Evolutionary conservation across 2,888 invertebrate genomes (phyloP).

Genomic region (Ophonus ardosiacus): DNA sequence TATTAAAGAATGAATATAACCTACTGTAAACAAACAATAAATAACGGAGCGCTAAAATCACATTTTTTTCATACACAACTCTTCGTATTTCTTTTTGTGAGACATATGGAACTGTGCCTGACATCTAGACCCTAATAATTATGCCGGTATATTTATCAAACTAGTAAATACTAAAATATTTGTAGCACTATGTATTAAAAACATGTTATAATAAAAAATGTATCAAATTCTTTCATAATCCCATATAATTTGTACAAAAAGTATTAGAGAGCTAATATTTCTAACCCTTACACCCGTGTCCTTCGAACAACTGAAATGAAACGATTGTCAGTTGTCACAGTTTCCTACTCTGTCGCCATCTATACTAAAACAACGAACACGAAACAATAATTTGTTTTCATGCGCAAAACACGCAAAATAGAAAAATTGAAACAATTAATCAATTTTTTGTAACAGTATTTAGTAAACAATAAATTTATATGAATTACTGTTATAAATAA

Average conservation of each 20-base stretch:
- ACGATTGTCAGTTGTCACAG: slow-evolving; percentile 35
- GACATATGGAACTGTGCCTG: slow-evolving; percentile 39
- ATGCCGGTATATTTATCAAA: slow-evolving; percentile 5
- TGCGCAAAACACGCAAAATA: neutral
- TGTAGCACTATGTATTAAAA: neutral
- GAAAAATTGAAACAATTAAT: neutral
- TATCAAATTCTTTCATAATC: slow-evolving; percentile 6
- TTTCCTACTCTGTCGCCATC: slow-evolving; percentile 15
- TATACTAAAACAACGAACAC: neutral
- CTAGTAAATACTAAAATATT: slow-evolving; percentile 3
- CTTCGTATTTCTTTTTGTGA: neutral
- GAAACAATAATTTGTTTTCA: neutral
- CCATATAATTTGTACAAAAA: slow-evolving; percentile 7
- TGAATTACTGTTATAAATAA: neutral
- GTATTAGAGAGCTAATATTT: neutral
- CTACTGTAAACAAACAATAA: slow-evolving; percentile 4
- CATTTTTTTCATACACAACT: slow-evolving; percentile 28
- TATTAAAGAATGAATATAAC: neutral
- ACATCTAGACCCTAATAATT: slow-evolving; percentile 1
- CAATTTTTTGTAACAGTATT: neutral
- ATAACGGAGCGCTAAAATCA: slow-evolving; percentile 33
- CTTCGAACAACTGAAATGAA: slow-evolving; percentile 32
- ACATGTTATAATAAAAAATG: slow-evolving; percentile 9
- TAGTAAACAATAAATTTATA: neutral
- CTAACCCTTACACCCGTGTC: slow-evolving; percentile 58